Evolutionary conservation across 2,113 vertebrate species (phyloP).

Genomic region (Spheniscus mendiculus): DNA sequence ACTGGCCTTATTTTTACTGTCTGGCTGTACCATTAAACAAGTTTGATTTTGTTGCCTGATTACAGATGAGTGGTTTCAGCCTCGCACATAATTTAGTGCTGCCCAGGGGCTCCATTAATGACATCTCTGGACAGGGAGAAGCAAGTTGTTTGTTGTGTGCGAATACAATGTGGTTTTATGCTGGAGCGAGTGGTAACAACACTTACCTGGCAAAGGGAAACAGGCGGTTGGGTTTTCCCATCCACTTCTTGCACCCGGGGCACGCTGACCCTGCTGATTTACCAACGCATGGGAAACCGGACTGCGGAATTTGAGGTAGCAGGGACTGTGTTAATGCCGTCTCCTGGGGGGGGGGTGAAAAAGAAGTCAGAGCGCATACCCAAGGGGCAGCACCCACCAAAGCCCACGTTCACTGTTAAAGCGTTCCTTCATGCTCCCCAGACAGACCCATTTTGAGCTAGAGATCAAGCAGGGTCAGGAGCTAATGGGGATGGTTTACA

Average conservation of each 20-base stretch:
- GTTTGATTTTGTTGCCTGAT: neutral
- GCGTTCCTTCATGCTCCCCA: rapidly evolving
- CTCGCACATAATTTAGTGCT: neutral
- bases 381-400: neutral
- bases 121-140: neutral
- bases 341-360: neutral
- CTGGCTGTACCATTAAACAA: constrained; percentile 15
- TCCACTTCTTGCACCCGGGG: neutral
- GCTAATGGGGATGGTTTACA: neutral
- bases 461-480: neutral
- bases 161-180: rapidly evolving
- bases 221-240: neutral
- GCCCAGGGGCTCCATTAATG: neutral
- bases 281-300: rapidly evolving
- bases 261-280: rapidly evolving
- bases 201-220: neutral
- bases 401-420: rapidly evolving
- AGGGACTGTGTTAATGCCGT: neutral
- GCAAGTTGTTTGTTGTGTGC: neutral
- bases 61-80: neutral
- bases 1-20: neutral
- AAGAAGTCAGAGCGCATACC: neutral
- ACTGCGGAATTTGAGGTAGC: rapidly evolving
- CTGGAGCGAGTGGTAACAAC: neutral
- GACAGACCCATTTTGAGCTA: neutral